These are phyloP conservation scores for Aspidapion aeneum DNA, from an alignment of 2,888 invertebrate genomes.

Conservation along the genomic window DNA sequence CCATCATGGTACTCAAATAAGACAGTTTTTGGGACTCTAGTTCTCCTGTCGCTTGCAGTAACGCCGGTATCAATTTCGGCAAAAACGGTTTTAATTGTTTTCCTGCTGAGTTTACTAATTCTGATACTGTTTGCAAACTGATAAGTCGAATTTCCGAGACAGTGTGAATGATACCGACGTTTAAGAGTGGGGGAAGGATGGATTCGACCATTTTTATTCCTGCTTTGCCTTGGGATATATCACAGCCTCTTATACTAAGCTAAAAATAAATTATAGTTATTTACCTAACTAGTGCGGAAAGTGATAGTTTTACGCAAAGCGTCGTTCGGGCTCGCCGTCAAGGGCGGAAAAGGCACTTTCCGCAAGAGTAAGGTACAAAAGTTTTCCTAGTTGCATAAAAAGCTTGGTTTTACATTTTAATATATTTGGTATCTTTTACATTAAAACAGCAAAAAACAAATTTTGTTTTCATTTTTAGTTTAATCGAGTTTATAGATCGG, in stretches of 20 bases:
- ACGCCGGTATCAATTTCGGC: conserved; percentile 73
- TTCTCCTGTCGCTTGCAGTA: conserved; percentile 84
- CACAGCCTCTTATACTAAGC: conserved; percentile 70
- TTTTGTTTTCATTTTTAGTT: too few relatives aligned
- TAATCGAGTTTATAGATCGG: too few relatives aligned
- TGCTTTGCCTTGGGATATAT: conserved; percentile 66
- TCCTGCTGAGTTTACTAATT: conserved; percentile 80
- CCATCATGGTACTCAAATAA: conserved; percentile 69
- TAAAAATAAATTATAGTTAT: too few relatives aligned
- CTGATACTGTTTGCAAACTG: conserved; percentile 80
- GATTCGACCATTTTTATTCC: conserved; percentile 68
- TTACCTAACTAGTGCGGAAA: too few relatives aligned
- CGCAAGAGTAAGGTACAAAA: too few relatives aligned
- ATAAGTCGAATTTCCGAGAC: conserved; percentile 76
- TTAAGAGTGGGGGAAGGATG: conserved; percentile 77
- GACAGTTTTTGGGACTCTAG: conserved; percentile 77
- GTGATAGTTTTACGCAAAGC: too few relatives aligned
- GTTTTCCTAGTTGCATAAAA: too few relatives aligned
- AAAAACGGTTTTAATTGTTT: conserved; percentile 77
- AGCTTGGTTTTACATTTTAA: too few relatives aligned
- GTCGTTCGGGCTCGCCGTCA: too few relatives aligned
- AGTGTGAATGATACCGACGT: conserved; percentile 73
- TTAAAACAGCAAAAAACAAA: too few relatives aligned
- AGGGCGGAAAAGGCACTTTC: too few relatives aligned
- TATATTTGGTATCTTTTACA: too few relatives aligned